These are phyloP conservation scores for Rhaphigaster nebulosa DNA, from an alignment of 2,888 invertebrate species.

Conservation along the genomic window DNA sequence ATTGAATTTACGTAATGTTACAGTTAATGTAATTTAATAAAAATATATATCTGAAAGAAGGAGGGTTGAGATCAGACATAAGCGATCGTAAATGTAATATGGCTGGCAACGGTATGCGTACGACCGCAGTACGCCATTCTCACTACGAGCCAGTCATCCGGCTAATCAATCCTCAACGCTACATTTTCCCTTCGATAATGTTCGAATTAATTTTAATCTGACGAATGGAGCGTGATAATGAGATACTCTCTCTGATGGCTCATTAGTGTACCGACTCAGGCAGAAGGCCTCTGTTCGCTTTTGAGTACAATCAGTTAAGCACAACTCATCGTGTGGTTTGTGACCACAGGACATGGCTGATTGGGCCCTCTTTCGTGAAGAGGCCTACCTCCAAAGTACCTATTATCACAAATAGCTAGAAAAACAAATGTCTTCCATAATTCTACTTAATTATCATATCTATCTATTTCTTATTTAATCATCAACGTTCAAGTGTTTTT, in stretches of 20 bases:
- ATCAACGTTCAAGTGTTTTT: no score
- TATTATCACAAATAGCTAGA: neutral
- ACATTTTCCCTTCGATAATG: constrained; percentile 43
- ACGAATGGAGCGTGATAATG: constrained; percentile 42
- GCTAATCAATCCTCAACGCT: constrained; percentile 24
- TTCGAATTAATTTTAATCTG: constrained; percentile 38
- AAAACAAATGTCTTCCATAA: no score
- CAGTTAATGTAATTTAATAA: no score
- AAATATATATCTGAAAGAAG: neutral
- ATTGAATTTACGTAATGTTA: no score
- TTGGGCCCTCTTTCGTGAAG: neutral
- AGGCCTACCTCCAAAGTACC: neutral
- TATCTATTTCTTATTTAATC: no score
- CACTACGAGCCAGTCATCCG: neutral
- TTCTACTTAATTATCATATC: no score
- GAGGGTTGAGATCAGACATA: neutral
- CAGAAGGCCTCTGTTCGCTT: neutral
- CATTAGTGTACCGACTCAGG: neutral
- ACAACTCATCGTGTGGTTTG: neutral
- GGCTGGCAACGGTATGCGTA: neutral
- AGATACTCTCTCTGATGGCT: constrained; percentile 13
- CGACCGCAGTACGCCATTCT: neutral
- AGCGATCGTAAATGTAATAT: neutral
- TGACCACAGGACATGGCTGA: neutral
- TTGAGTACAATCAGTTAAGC: constrained; percentile 37